Percentiles rank a stretch among this genome's conserved stretches.
These are phyloP conservation scores for Promerops cafer DNA, from an alignment of 2,113 vertebrate genomes.

Conservation along the genomic window DNA sequence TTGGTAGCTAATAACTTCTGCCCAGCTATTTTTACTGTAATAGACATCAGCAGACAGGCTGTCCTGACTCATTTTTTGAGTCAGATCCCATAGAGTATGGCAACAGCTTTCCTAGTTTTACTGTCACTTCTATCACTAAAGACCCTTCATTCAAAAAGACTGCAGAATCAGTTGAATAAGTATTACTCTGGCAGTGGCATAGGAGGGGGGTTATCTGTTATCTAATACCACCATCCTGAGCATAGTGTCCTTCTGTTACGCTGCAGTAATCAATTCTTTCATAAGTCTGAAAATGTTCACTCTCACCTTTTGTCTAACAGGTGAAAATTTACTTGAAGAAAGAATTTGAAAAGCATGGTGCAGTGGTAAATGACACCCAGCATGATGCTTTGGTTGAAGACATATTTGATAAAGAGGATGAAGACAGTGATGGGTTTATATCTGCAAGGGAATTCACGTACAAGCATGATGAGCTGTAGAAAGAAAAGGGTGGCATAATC, in stretches of 20 bases:
- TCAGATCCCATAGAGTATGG: neutral
- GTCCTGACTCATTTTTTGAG: neutral
- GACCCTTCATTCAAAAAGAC: neutral
- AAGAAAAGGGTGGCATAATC: neutral
- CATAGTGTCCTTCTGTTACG: neutral
- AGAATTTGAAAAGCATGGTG: conserved; percentile 91
- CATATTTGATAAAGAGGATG: conserved; percentile 94
- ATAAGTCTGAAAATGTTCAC: neutral
- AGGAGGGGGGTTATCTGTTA: neutral
- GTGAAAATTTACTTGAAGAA: conserved; percentile 91
- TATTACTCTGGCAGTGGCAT: neutral
- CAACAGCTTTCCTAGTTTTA: neutral
- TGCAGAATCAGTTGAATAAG: neutral
- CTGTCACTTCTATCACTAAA: neutral
- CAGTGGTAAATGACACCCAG: conserved; percentile 88
- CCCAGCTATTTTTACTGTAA: neutral
- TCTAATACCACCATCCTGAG: neutral
- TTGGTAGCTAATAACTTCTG: neutral
- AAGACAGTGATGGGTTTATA: conserved; percentile 92
- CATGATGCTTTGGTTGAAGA: conserved; percentile 89
- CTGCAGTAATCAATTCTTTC: neutral
- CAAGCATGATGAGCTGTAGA: conserved; percentile 90
- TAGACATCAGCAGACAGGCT: neutral
- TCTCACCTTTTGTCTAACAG: conserved; percentile 62
- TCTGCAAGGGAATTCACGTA: conserved; percentile 96